These are phyloP conservation scores for Myodes glareolus DNA, from an alignment of 2,113 vertebrate species.

Conservation along the genomic window DNA sequence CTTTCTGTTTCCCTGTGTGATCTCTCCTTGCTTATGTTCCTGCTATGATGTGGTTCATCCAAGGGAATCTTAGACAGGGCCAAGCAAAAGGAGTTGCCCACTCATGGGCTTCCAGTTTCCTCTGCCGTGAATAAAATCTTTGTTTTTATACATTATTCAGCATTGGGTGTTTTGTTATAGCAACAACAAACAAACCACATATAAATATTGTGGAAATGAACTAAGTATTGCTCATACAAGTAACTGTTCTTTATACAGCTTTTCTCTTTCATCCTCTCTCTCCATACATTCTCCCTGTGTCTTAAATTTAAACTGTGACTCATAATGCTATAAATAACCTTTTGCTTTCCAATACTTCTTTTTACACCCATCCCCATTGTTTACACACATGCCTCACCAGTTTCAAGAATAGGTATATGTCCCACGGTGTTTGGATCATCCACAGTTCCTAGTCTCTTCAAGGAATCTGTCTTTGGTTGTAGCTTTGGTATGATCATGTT, in stretches of 20 bases:
- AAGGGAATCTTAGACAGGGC: background rate
- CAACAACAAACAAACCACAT: background rate
- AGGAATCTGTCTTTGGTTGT: background rate
- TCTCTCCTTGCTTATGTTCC: background rate
- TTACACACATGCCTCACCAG: constrained; percentile 66
- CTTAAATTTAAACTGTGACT: constrained; percentile 40
- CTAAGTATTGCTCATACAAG: constrained; percentile 1
- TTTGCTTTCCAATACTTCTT: constrained; percentile 36
- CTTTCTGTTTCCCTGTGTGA: background rate
- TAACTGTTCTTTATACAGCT: background rate
- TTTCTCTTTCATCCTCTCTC: too few relatives aligned
- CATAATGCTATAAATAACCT: background rate
- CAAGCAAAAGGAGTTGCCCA: background rate
- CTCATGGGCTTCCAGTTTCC: background rate
- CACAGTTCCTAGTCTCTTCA: background rate
- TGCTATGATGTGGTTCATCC: background rate
- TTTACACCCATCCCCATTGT: background rate
- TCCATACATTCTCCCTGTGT: background rate
- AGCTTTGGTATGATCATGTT: constrained; percentile 48
- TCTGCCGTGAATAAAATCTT: background rate
- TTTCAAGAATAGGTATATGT: constrained; percentile 47
- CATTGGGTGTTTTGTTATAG: background rate
- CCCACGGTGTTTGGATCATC: constrained; percentile 46
- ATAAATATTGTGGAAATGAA: constrained; percentile 14
- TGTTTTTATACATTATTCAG: background rate